Evolutionary conservation across 2,888 invertebrate genomes (phyloP).

Genomic region (Eupsilia transversa): DNA sequence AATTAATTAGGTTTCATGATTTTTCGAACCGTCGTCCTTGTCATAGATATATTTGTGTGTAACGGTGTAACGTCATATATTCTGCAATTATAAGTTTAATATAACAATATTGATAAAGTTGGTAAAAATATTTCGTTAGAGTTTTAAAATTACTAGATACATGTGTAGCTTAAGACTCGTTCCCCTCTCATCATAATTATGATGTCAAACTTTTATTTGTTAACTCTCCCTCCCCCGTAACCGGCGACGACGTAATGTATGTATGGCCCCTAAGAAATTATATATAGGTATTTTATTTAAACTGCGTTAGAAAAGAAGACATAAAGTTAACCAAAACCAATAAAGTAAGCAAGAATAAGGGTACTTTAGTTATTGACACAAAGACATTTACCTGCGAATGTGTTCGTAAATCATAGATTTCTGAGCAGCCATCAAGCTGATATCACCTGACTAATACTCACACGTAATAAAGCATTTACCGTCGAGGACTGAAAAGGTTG

Average conservation of each 20-base stretch:
- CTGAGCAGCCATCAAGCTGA: no score
- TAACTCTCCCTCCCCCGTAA: neutral
- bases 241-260: neutral
- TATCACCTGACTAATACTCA: neutral
- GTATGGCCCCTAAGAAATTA: neutral
- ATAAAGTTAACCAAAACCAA: neutral
- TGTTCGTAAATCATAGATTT: neutral
- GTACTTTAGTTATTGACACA: neutral
- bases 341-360: slow-evolving; percentile 2
- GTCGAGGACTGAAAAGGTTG: neutral
- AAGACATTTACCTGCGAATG: neutral
- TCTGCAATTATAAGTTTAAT: neutral
- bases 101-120: no score
- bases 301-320: neutral
- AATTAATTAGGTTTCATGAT: neutral
- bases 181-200: neutral
- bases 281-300: neutral
- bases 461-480: neutral
- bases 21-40: neutral
- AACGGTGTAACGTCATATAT: neutral
- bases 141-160: neutral
- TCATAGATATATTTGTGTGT: neutral
- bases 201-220: neutral
- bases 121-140: neutral
- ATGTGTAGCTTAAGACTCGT: neutral